These are phyloP conservation scores for Numida meleagris DNA, from an alignment of 2,113 vertebrate species.

Conservation along the genomic window DNA sequence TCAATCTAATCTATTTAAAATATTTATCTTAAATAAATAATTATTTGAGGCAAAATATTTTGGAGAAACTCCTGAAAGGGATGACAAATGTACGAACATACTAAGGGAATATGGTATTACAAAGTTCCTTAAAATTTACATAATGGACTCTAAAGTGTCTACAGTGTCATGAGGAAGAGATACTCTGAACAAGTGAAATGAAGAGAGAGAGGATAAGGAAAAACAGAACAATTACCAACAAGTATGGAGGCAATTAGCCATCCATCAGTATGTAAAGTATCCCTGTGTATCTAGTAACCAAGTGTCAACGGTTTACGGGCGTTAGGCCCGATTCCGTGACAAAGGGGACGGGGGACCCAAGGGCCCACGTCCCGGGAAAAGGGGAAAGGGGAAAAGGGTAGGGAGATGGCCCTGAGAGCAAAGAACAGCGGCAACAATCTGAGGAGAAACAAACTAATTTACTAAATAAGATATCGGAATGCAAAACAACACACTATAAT, in stretches of 20 bases:
- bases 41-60: background rate
- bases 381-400: too few relatives aligned
- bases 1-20: background rate
- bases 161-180: background rate
- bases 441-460: too few relatives aligned
- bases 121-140: background rate
- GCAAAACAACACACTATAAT: too few relatives aligned
- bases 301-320: too few relatives aligned
- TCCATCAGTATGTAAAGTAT: background rate
- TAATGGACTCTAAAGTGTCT: background rate
- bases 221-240: background rate
- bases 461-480: too few relatives aligned
- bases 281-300: background rate
- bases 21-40: background rate
- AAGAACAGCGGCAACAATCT: too few relatives aligned
- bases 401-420: too few relatives aligned
- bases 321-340: too few relatives aligned
- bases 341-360: too few relatives aligned
- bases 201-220: background rate
- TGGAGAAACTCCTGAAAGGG: background rate
- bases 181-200: background rate
- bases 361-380: too few relatives aligned
- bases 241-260: slow-evolving; percentile 1
- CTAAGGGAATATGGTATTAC: background rate
- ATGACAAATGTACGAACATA: background rate